Base-by-base conservation (phyloP, 1,140 invertebrate genomes). In the Parapsyche elsis region DNA sequence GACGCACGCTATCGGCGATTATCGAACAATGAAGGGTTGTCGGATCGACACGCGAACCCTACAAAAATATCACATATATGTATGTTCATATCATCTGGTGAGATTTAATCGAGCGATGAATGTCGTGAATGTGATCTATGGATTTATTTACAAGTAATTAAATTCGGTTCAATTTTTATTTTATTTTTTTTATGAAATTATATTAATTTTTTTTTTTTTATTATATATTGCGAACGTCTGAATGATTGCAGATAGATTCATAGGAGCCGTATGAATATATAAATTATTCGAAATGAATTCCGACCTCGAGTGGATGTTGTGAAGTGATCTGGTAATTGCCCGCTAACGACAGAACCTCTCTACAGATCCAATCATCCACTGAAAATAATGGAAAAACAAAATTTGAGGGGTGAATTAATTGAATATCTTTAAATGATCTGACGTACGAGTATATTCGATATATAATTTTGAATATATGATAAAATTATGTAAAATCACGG, bases 291-390 rank as follows among this genome's bases (percentile, higher is more conserved):
- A 14, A 67, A 67, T 67, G 64, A 67, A 67, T 67, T 67, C 64
- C 9, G 64, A 67, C 53, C 19, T 19, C 73, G 45, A 75, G 49
- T 75, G 76, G 24, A 38, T 46, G 76, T 49, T 67, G 45, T 78
- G 38, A 71, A 78, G 76, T 78, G 76, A 71, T 67, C 38, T 67
- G 61, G 38, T 78, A 78, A 78, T 78, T 78, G 76, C 61, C 76
- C 76, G 57, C 57, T 78, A 71, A 71, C 76, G 76, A 78, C 76
- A 78, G 44, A 75, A 44, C 44, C 67, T 71, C 61, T 71, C 76
- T 10, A 30, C 73, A n/a, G 73, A 57, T 21, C 57, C 57, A 57
- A 53, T 76, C 57, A 12, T 46, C 12, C 46, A 16, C 49, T 57
- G 45, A 53, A 76, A 57, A 53, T 38, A 78, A 78, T 46, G 70